Evolutionary conservation across 2,113 vertebrate genomes (phyloP), one percentile per base, ranked within the genome.

Genomic region (Ahaetulla prasina): DNA sequence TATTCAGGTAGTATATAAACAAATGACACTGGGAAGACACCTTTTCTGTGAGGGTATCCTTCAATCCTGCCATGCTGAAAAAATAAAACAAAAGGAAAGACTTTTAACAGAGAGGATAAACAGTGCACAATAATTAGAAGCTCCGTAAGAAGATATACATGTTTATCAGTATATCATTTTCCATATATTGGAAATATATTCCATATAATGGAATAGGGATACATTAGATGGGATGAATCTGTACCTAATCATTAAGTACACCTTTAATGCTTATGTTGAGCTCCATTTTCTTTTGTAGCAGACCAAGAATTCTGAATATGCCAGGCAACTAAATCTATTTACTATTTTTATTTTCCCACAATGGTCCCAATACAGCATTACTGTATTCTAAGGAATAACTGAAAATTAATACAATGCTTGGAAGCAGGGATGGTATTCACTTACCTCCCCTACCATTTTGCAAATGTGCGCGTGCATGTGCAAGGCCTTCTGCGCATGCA

Each of bases 21-120:
- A 16, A 98, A 98, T 0, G 97, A 97, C 53, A 95, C 94, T 1
- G 97, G 98, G 95, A 98, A 98, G 55, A 97, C 96, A 30, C 97
- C 97, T 86, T 93, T 96, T 95, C 96, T 97, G 88, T 97, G 93
- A n/a, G 97, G 96, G 84, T 98, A 97, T 43, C 96, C 96, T 95
- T 98, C 98, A 88, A 97, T 95, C 94, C 97, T 97, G 91, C 97
- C 97, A 53, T 95, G 96, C 97, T 98, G 96, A 0, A 2, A 92
- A 63, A 91, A 57, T 68, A 90, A 39, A 86, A 87, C 11, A 85
- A 11, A 68, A 30, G 30, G 47, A 43, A 50, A 85, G 63, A 27
- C 0, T 54, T 74, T 74, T 43, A 88, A 86, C 35, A 88, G 20
- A 53, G 7, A 43, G 9, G 14, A 8, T 8, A 22, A 57, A 88